Conservation (phyloP, 2,113 vertebrate species). For the Pristiophorus japonicus region DNA sequence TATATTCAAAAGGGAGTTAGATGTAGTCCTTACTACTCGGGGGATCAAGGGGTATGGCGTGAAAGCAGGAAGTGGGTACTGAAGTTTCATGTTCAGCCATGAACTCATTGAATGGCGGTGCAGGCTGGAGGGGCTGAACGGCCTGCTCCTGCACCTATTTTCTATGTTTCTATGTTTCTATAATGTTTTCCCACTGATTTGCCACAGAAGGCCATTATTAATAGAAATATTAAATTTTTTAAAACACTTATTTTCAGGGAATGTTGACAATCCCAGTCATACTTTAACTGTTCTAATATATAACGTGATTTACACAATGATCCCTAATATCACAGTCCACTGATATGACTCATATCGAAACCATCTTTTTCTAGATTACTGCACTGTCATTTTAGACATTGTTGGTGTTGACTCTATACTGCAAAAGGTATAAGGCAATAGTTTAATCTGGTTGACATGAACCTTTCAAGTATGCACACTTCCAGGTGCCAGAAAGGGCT, state of each 20-base stretch:
- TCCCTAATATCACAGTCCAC: neutral
- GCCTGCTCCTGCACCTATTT: no score
- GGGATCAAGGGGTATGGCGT: no score
- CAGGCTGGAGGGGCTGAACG: no score
- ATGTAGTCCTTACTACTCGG: no score
- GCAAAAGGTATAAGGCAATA: neutral
- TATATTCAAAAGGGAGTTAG: no score
- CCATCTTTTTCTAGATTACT: neutral
- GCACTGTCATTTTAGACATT: neutral
- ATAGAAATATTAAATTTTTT: neutral
- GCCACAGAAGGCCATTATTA: no score
- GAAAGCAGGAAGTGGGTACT: no score
- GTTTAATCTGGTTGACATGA: neutral
- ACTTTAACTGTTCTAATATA: neutral
- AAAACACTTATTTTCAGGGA: neutral
- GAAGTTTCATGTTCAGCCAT: no score
- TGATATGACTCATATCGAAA: neutral
- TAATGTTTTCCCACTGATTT: no score
- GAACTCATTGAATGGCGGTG: no score
- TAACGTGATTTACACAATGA: neutral
- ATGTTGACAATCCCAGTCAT: neutral
- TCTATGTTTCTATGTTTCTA: no score
- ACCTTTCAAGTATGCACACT: neutral
- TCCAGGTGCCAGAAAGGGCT: neutral
- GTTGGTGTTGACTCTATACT: neutral